Evolutionary conservation across 2,888 invertebrate genomes (phyloP).

Genomic region (Mellilla xanthometata): DNA sequence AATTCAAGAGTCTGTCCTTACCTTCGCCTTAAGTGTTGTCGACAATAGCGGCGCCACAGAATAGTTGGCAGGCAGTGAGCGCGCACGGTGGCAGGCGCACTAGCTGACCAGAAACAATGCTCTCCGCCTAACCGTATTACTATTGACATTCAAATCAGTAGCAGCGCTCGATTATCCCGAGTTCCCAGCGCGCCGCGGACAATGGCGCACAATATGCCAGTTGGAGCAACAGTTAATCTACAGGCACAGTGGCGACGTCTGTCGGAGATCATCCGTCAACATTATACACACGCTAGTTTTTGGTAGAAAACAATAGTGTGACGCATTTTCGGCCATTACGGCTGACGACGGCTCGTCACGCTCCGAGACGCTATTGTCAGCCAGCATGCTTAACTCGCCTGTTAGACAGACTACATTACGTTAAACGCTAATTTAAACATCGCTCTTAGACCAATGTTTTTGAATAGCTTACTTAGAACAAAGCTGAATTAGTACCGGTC

Average conservation of each 20-base stretch:
- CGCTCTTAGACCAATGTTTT: too few species aligned
- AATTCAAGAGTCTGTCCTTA: too few species aligned
- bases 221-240: constrained; percentile 78
- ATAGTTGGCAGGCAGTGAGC: background rate
- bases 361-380: constrained; percentile 1
- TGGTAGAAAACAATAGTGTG: constrained; percentile 42
- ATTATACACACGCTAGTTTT: constrained; percentile 65
- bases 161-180: constrained; percentile 73
- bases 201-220: constrained; percentile 68
- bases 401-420: too few species aligned
- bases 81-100: constrained; percentile 27
- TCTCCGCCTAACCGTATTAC: constrained; percentile 67
- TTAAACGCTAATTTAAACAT: too few species aligned
- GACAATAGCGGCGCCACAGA: constrained; percentile 3
- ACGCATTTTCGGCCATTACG: constrained; percentile 18
- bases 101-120: constrained; percentile 72
- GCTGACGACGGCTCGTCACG: constrained; percentile 4
- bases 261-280: constrained; percentile 70
- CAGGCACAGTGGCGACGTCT: constrained; percentile 74
- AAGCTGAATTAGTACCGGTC: too few species aligned
- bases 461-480: too few species aligned
- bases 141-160: constrained; percentile 81
- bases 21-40: too few species aligned
- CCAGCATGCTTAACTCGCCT: background rate
- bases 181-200: constrained; percentile 66